Evolutionary conservation across 2,888 invertebrate species (phyloP).

Genomic region (Oscheius sp.): DNA sequence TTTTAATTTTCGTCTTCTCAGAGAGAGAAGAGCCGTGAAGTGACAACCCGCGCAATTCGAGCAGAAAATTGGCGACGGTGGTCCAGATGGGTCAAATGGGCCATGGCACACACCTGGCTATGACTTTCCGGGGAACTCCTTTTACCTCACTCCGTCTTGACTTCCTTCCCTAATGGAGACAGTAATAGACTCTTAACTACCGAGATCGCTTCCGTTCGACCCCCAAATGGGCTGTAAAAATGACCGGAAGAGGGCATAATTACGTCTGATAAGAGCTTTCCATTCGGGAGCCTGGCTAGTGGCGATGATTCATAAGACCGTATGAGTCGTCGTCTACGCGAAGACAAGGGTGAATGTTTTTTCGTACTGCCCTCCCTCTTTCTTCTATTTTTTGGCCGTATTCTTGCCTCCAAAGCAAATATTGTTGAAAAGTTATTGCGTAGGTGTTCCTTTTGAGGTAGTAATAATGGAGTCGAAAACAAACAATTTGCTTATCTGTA

Average conservation of each 20-base stretch:
- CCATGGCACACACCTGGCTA: not conserved
- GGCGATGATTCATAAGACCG: not conserved
- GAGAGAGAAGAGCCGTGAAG: not conserved
- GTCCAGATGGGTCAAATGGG: slow-evolving; percentile 30
- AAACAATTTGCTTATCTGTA: no score
- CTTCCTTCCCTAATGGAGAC: not conserved
- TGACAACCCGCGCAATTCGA: slow-evolving; percentile 18
- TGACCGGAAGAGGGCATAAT: slow-evolving; percentile 6
- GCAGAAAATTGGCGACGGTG: slow-evolving; percentile 17
- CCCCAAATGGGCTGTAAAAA: slow-evolving; percentile 6
- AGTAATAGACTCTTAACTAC: not conserved
- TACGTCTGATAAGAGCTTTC: not conserved
- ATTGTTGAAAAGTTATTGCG: no score
- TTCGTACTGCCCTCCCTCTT: not conserved
- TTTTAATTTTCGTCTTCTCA: not conserved
- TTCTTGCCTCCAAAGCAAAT: no score
- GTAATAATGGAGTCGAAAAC: no score
- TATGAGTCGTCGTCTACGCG: not conserved
- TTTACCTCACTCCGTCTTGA: not conserved
- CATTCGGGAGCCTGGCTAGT: not conserved
- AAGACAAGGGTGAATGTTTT: not conserved
- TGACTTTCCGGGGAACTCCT: not conserved
- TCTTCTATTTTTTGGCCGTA: no score
- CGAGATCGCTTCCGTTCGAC: not conserved
- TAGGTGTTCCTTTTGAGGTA: no score